These are phyloP conservation scores for Myzus persicae DNA, from an alignment of 1,140 invertebrate genomes.

Conservation along the genomic window DNA sequence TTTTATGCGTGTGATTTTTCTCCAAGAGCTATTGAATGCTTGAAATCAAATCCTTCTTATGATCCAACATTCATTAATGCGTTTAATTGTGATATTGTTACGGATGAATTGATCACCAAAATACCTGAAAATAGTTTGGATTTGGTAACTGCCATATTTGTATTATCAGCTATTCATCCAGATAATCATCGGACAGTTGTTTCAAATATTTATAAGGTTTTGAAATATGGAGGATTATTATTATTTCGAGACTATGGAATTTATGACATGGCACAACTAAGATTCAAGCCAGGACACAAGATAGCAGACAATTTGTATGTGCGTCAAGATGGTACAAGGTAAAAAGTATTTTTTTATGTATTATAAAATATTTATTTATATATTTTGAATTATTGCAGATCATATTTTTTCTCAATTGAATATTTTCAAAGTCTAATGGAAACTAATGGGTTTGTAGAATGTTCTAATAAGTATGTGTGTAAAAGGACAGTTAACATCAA, in stretches of 20 bases:
- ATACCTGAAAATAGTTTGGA: slow-evolving; percentile 70
- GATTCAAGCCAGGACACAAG: slow-evolving; percentile 92
- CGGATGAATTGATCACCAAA: slow-evolving; percentile 70
- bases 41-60: slow-evolving; percentile 76
- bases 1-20: slow-evolving; percentile 96
- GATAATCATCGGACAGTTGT: slow-evolving; percentile 78
- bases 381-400: slow-evolving; percentile 68
- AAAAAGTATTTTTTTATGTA: slow-evolving; percentile 61
- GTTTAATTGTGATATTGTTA: slow-evolving; percentile 79
- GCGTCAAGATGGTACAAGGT: slow-evolving; percentile 96
- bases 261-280: slow-evolving; percentile 96
- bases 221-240: slow-evolving; percentile 84
- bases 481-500: slow-evolving; percentile 90
- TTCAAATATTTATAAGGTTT: slow-evolving; percentile 73
- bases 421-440: slow-evolving; percentile 72
- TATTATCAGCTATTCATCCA: slow-evolving; percentile 81
- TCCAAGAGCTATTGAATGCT: slow-evolving; percentile 85
- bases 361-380: slow-evolving; percentile 45
- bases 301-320: slow-evolving; percentile 95
- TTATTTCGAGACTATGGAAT: slow-evolving; percentile 96
- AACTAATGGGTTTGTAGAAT: slow-evolving; percentile 74
- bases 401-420: slow-evolving; percentile 81
- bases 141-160: slow-evolving; percentile 78
- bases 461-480: slow-evolving; percentile 79
- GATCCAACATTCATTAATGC: slow-evolving; percentile 73